phyloP scores from a whole-genome alignment of 2,113 vertebrate genomes.

The Seriola rivoliana region DNA sequence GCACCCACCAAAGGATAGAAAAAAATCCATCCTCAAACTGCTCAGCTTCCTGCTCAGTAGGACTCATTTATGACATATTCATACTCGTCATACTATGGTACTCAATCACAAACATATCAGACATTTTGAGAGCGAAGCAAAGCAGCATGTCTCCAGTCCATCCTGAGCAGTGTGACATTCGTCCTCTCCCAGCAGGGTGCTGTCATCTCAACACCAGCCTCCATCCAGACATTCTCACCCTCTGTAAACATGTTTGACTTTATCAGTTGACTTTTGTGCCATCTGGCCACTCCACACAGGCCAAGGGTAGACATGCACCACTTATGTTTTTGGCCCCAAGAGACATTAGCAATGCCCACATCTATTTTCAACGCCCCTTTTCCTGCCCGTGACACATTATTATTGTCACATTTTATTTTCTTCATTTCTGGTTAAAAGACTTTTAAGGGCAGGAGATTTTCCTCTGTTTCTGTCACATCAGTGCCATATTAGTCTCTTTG shows the following conservation, averaged over 20 bases:
- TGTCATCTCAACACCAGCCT: constrained; percentile 65
- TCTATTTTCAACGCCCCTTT: constrained; percentile 33
- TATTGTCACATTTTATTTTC: constrained; percentile 55
- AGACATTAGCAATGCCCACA: constrained; percentile 38
- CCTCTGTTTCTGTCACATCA: constrained; percentile 41
- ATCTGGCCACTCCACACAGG: constrained; percentile 64
- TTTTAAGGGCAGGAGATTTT: constrained; percentile 34
- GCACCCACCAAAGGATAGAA: not conserved
- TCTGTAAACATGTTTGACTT: constrained; percentile 75
- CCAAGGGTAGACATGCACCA: constrained; percentile 38
- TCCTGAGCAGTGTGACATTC: constrained; percentile 43
- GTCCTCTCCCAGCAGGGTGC: constrained; percentile 42
- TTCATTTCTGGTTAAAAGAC: constrained; percentile 13
- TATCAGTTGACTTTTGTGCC: constrained; percentile 73
- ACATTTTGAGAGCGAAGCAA: constrained; percentile 17
- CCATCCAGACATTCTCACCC: constrained; percentile 62
- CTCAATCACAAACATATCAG: constrained; percentile 20
- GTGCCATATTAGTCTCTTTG: constrained; percentile 46
- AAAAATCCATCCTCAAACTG: not conserved
- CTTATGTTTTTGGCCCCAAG: constrained; percentile 41
- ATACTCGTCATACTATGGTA: not conserved
- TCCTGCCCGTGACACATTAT: constrained; percentile 3
- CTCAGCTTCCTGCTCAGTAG: not conserved
- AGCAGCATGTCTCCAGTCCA: constrained; percentile 23
- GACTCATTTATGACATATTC: not conserved